Percentiles rank a stretch among this genome's conserved stretches.
Conservation (phyloP, 2,113 vertebrate genomes). For the Anguilla rostrata region DNA sequence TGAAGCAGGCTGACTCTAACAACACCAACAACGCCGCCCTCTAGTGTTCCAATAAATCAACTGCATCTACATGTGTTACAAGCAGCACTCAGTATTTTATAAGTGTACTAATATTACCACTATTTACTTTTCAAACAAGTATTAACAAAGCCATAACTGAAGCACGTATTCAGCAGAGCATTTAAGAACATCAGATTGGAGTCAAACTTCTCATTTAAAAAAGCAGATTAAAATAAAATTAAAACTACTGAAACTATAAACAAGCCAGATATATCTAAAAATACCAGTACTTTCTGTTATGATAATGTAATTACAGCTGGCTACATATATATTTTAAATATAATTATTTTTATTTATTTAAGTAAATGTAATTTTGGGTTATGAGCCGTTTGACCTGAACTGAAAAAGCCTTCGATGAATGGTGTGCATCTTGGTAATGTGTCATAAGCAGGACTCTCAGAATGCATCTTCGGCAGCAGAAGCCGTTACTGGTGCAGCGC, state of each 20-base stretch:
- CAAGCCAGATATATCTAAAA: not conserved
- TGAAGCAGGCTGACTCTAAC: not conserved
- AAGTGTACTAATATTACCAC: too few relatives aligned
- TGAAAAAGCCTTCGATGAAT: not conserved
- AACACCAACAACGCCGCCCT: slow-evolving; percentile 27
- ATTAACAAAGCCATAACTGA: too few relatives aligned
- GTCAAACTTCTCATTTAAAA: too few relatives aligned
- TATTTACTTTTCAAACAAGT: too few relatives aligned
- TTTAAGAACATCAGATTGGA: too few relatives aligned
- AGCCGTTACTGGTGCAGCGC: slow-evolving; percentile 35
- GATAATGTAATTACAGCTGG: not conserved
- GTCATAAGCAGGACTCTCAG: slow-evolving; percentile 40
- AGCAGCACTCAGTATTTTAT: too few relatives aligned
- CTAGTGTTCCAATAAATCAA: slow-evolving; percentile 32
- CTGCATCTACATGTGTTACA: too few relatives aligned
- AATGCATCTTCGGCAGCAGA: slow-evolving; percentile 42
- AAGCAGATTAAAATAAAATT: too few relatives aligned
- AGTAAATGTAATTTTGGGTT: not conserved
- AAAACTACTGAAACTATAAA: too few relatives aligned
- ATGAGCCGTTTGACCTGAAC: not conserved
- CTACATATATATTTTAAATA: not conserved
- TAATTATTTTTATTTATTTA: not conserved
- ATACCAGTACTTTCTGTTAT: not conserved
- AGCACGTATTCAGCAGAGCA: too few relatives aligned
- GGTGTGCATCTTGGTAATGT: not conserved